These are phyloP conservation scores for Ramphastos sulfuratus DNA, from an alignment of 2,113 vertebrate genomes.

Conservation along the genomic window DNA sequence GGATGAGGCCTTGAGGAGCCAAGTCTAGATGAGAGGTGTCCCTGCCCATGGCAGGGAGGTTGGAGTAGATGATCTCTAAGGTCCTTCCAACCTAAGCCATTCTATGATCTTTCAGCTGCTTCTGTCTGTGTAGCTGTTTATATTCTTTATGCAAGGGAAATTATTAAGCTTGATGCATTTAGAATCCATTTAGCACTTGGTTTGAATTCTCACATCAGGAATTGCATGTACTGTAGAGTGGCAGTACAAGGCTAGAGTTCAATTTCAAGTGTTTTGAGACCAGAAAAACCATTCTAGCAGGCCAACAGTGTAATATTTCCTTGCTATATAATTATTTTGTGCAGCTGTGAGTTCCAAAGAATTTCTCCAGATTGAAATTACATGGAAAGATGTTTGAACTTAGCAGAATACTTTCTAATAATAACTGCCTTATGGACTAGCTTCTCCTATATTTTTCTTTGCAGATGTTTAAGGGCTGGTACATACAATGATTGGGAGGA, in stretches of 20 bases:
- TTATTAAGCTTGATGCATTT: not conserved
- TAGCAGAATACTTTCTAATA: slow-evolving; percentile 7
- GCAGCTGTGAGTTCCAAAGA: slow-evolving; percentile 6
- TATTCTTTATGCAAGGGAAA: not conserved
- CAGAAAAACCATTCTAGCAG: slow-evolving; percentile 25
- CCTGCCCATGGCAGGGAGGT: too few species aligned
- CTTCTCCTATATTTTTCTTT: not conserved
- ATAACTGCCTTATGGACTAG: not conserved
- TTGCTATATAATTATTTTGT: not conserved
- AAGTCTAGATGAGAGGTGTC: too few species aligned
- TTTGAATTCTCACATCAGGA: not conserved
- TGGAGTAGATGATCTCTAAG: too few species aligned
- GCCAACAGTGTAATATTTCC: not conserved
- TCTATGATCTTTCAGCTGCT: not conserved
- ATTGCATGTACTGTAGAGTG: not conserved
- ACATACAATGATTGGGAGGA: not conserved
- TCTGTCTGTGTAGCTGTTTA: not conserved
- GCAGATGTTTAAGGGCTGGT: not conserved
- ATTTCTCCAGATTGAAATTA: slow-evolving; percentile 17
- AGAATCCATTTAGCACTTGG: not conserved
- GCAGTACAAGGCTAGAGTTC: not conserved
- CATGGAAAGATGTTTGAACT: not conserved
- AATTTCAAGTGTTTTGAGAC: slow-evolving; percentile 28
- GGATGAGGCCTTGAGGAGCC: too few species aligned
- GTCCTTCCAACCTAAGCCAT: too few species aligned